A percentile compares a stretch with the other conserved stretches of the same genome.
Conservation (phyloP, 2,113 vertebrate genomes). For the Hemicordylus capensis region DNA sequence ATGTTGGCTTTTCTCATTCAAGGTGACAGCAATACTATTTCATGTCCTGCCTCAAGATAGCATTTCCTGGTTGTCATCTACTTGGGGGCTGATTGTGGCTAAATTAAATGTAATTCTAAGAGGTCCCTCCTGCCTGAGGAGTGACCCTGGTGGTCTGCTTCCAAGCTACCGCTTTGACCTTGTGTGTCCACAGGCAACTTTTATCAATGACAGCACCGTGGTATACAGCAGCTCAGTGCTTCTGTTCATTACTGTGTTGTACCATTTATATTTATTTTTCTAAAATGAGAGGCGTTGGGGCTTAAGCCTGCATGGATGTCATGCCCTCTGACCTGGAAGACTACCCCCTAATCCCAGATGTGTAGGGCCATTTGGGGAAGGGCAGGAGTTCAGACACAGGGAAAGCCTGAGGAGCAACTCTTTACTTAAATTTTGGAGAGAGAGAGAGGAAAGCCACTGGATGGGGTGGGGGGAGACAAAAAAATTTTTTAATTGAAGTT, state of each 20-base stretch:
- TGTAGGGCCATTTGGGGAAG: not conserved
- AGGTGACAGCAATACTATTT: slow-evolving; percentile 65
- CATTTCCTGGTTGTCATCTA: slow-evolving; percentile 66
- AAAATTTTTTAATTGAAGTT: too few species aligned
- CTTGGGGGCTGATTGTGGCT: slow-evolving; percentile 58
- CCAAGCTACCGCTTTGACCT: slow-evolving; percentile 58
- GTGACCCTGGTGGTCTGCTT: slow-evolving; percentile 59
- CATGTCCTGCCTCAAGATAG: slow-evolving; percentile 60
- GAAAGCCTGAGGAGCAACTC: too few species aligned
- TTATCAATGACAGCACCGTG: slow-evolving; percentile 20
- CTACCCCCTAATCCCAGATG: slow-evolving; percentile 3
- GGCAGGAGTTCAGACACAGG: too few species aligned
- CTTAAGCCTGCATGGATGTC: not conserved
- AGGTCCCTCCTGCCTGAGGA: slow-evolving; percentile 16
- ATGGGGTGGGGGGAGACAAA: too few species aligned
- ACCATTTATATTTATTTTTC: slow-evolving; percentile 12
- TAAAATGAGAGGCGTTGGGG: slow-evolving; percentile 27
- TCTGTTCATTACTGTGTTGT: not conserved
- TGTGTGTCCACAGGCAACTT: slow-evolving; percentile 48
- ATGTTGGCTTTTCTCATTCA: slow-evolving; percentile 50
- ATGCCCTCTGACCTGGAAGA: slow-evolving; percentile 6
- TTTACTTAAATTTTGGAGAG: too few species aligned
- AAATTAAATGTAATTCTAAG: slow-evolving; percentile 55
- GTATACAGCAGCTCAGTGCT: slow-evolving; percentile 3
- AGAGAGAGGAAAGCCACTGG: too few species aligned